Base-by-base conservation (phyloP, 2,888 invertebrate species). In the Diabrotica balteata region DNA sequence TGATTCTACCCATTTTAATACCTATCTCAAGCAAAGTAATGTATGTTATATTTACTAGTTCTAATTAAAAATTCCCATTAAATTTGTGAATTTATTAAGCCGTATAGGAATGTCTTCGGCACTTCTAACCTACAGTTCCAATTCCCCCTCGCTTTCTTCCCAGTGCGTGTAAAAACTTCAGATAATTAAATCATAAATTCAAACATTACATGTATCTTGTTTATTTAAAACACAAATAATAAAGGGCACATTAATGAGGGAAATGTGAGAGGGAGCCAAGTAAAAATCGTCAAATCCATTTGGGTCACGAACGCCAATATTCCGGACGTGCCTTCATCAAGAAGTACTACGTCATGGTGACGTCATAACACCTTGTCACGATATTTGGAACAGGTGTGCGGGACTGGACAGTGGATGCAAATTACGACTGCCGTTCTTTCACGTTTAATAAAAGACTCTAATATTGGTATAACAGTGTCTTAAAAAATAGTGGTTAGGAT, bases 301-400 rank as follows among this genome's bases (percentile, higher is more conserved):
- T 52, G 11, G 17, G 58, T 52, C 64, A 64, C 64, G 64, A 64
- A 62, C 42, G 52, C 52, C 32, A 52, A 61, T 46, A 51, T 50
- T 42, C 63, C 63, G 63, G 63, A 64, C 52, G 58, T 64, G 52
- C 64, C 51, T 64, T 52, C 47, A 52, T 58, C 17, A 59, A 64
- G 50, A 49, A 43, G 44, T 22, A 57, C 22, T 46, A 57, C 63
- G 63, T 63, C 63, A 63, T 47, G n/a, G 42, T 22, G 11, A 64
- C 64, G 58, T 64, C 64, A 64, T 64, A 64, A 64, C 50, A 58
- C 32, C 53, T 64, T 59, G 52, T 64, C 58, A 59, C 64, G 59
- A 64, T 52, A 46, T 53, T 5, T 17, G n/a, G 62, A 64, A 64
- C 58, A 64, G 64, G 64, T 64, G 64, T 51, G 17, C 59, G 47